Conservation (phyloP, 1,140 invertebrate genomes). For the Danaus melanippus region DNA sequence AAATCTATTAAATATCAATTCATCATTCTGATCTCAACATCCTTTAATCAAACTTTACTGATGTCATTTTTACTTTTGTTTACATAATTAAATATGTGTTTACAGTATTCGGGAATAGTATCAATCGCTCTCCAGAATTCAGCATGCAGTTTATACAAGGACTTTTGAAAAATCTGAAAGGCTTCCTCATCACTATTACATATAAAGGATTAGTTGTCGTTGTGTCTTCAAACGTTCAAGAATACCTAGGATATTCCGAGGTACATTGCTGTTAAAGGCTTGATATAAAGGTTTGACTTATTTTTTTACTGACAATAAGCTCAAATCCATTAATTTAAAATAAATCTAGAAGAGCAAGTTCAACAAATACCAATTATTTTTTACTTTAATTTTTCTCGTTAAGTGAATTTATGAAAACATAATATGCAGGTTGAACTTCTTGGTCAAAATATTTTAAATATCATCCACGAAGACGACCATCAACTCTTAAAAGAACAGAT, state of each 20-base stretch:
- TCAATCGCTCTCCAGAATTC: conserved; percentile 35
- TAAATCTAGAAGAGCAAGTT: no score
- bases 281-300: no score
- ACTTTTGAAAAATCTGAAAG: conserved; percentile 71
- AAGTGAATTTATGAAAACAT: no score
- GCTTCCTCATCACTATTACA: conserved; percentile 86
- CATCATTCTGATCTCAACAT: no score
- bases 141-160: conserved; percentile 45
- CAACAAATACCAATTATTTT: no score
- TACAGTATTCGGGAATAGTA: conserved; percentile 69
- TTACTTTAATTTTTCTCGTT: no score
- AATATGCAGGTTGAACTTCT: conserved; percentile 82
- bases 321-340: no score
- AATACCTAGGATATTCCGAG: conserved; percentile 87
- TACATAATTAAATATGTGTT: conserved; percentile 1
- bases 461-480: conserved; percentile 85
- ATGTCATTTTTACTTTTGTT: no score
- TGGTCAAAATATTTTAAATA: conserved; percentile 85
- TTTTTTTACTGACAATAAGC: no score
- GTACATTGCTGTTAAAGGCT: conserved; percentile 65
- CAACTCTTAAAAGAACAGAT: conserved; percentile 79
- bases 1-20: no score
- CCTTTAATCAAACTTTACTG: no score
- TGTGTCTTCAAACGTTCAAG: conserved; percentile 86
- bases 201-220: conserved; percentile 90